A percentile compares a stretch with the other conserved stretches of the same genome.
These are phyloP conservation scores for Trinectes maculatus DNA, from an alignment of 2,113 vertebrate genomes.

Conservation along the genomic window DNA sequence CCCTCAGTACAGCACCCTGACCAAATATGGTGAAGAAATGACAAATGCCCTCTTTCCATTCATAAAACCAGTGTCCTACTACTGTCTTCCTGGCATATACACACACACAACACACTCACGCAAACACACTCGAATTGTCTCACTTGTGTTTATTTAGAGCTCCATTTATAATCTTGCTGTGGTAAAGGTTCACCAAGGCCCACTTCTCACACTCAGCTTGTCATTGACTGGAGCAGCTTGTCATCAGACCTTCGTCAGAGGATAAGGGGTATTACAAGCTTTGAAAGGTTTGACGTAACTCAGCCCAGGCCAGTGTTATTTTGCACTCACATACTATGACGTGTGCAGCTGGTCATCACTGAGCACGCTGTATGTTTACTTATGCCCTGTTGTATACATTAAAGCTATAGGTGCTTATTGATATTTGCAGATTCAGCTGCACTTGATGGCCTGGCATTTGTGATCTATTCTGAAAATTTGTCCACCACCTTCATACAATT, in stretches of 20 bases:
- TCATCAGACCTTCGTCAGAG: conserved; percentile 84
- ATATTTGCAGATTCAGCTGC: background rate
- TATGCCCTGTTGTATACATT: conserved; percentile 7
- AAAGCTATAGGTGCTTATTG: background rate
- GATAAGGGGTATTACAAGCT: conserved; percentile 85
- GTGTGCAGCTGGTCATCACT: conserved; percentile 54
- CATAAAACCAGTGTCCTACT: conserved; percentile 73
- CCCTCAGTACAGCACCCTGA: conserved; percentile 65
- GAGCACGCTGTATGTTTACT: conserved; percentile 36
- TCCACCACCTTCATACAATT: background rate
- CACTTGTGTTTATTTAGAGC: conserved; percentile 39
- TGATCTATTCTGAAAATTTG: background rate
- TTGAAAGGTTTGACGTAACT: conserved; percentile 83
- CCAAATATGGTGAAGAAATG: conserved; percentile 83
- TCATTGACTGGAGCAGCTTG: conserved; percentile 80
- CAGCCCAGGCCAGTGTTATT: conserved; percentile 65
- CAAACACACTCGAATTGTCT: conserved; percentile 15
- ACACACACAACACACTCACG: background rate
- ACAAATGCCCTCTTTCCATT: conserved; percentile 78
- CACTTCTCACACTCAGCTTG: conserved; percentile 65
- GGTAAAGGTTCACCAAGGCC: conserved; percentile 57
- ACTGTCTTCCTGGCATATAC: conserved; percentile 31
- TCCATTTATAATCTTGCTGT: conserved; percentile 55
- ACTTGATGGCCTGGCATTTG: background rate
- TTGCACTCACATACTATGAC: conserved; percentile 64